Evolutionary conservation across 1,140 invertebrate species (phyloP), one percentile per base, ranked within the genome.

Genomic region (Carposina sasakii): DNA sequence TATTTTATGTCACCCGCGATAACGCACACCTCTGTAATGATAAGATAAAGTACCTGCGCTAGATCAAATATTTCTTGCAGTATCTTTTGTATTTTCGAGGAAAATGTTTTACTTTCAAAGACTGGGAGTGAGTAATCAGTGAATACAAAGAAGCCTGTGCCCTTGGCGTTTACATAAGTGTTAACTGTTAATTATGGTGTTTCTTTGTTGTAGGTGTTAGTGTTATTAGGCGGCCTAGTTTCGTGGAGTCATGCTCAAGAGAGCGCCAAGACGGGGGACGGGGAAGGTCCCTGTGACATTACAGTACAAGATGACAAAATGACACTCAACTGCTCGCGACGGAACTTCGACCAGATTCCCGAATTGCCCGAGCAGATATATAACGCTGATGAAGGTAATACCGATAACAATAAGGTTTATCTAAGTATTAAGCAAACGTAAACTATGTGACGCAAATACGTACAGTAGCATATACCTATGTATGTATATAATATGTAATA

Each of bases 1-100:
- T 31, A 66, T 61, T 76, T 60, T 64, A 62, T 74, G 69, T 72
- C 73, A 75, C 9, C 60, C 54, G 69, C 76, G 76, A 81, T 81
- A 81, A 70, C 68, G 65, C 48, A 63, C 39, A 58, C 52, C 62
- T 68, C 54, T 52, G 54, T 55, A 53, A 59, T 64, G 79, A 83
- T 83, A 81, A 83, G 77, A 83, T 83, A 79, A 70, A 55, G 67
- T n/a, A n/a, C n/a, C n/a, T n/a, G n/a, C 51, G 47, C 69, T 61
- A 70, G 67, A 72, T 52, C 31, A 50, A 59, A 60, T 63, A 60
- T 69, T 71, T 60, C 57, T 55, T 53, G 52, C 75, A 79, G 78
- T 79, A 57, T 65, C 66, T 56, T 73, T 70, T 68, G 47, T 66
- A 65, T 66, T 60, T 62, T 67, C 53, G 61, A 62, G 53, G 60